phyloP scores from a whole-genome alignment of 2,113 vertebrate genomes.

The Vidua chalybeata region DNA sequence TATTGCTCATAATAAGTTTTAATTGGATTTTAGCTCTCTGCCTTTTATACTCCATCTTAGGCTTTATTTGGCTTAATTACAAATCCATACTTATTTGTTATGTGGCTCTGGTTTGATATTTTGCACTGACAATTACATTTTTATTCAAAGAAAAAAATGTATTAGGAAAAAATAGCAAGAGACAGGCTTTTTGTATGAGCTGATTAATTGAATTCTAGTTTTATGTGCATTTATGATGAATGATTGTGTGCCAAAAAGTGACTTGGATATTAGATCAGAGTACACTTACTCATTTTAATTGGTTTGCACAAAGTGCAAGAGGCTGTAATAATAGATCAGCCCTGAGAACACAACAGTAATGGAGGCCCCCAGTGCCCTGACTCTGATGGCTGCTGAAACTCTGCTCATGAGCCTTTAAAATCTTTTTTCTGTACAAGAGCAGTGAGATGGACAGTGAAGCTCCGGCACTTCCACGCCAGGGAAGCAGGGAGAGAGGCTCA shows the following conservation, averaged over 20 bases:
- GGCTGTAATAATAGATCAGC: constrained; percentile 13
- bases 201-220: constrained; percentile 76
- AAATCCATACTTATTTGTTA: constrained; percentile 75
- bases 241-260: constrained; percentile 65
- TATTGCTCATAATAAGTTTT: constrained; percentile 67
- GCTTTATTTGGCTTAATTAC: constrained; percentile 73
- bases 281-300: constrained; percentile 68
- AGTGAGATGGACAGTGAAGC: rapidly evolving
- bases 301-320: constrained; percentile 60
- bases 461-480: neutral
- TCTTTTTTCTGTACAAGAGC: neutral
- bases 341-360: neutral
- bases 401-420: neutral
- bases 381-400: neutral
- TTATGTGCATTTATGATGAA: constrained; percentile 70
- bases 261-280: constrained; percentile 59
- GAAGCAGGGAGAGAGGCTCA: neutral
- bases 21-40: constrained; percentile 70
- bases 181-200: constrained; percentile 57
- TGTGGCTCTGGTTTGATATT: constrained; percentile 70
- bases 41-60: constrained; percentile 59
- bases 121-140: constrained; percentile 74
- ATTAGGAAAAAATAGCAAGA: constrained; percentile 69
- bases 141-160: constrained; percentile 71
- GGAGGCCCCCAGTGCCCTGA: neutral